These are phyloP conservation scores for Drosophila merina DNA, from an alignment of 2,888 invertebrate species.

Conservation along the genomic window DNA sequence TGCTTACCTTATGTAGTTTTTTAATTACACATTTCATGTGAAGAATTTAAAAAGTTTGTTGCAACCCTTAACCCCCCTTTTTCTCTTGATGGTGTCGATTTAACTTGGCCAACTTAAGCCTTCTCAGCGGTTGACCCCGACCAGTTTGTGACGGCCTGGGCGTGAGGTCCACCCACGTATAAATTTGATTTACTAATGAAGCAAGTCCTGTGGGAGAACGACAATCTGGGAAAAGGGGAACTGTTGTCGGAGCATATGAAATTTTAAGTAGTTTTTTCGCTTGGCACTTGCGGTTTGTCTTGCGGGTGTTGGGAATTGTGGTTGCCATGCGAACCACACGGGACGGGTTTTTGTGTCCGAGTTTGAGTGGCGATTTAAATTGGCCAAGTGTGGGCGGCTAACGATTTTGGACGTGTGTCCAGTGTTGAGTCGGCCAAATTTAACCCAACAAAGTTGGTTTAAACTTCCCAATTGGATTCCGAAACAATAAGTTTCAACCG, in stretches of 20 bases:
- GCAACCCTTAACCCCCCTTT: constrained; percentile 22
- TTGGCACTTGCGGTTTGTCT: constrained; percentile 57
- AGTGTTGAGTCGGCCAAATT: constrained; percentile 16
- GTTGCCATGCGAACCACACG: constrained; percentile 56
- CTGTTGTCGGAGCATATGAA: constrained; percentile 51
- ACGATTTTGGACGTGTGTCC: constrained; percentile 40
- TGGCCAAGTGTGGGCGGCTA: constrained; percentile 44
- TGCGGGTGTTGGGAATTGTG: constrained; percentile 66
- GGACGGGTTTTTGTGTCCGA: constrained; percentile 44
- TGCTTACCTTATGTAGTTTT: background rate
- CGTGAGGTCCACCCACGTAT: constrained; percentile 47
- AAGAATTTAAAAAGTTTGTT: background rate
- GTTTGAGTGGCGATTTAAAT: constrained; percentile 59
- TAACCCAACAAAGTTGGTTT: constrained; percentile 20
- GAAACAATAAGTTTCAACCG: constrained; percentile 24
- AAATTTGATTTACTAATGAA: constrained; percentile 76
- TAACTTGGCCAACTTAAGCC: constrained; percentile 39
- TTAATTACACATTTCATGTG: background rate
- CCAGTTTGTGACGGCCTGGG: constrained; percentile 14
- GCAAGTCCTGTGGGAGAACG: constrained; percentile 28
- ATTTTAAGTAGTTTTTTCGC: constrained; percentile 67
- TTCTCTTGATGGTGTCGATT: constrained; percentile 63
- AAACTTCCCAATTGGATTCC: constrained; percentile 29
- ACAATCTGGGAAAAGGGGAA: background rate
- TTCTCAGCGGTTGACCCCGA: constrained; percentile 64